Base-by-base conservation (phyloP, 2,797 vertebrate genomes). In the Remorina albescens region DNA sequence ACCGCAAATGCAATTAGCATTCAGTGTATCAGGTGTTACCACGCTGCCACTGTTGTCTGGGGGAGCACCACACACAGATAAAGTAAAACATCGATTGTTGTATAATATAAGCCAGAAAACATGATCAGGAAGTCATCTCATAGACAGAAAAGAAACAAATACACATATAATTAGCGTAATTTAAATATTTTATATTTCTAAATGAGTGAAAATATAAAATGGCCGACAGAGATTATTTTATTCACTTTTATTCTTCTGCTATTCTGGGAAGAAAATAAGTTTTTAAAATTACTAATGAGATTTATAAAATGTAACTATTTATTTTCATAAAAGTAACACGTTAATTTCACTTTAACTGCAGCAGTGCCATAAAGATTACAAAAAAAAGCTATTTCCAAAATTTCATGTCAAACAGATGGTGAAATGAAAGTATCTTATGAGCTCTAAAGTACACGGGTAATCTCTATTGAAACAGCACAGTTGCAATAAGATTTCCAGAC, bases 401-500 rank as follows among this genome's bases (percentile, higher is more conserved):
- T 44, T 59, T 74, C 4, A 44, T n/a, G n/a, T 59, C 12, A 18
- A 34, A 61, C 66, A 76, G 67, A 71, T 37, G 36, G 58, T 67
- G 59, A 86, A 78, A 74, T 78, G 66, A 82, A 86, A 74, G 71
- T 41, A 42, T 55, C 36, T 55, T 76, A 68, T 18, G 46, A 62
- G 50, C 53, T 10, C 46, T 62, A 41, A 78, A 86, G 63, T 25
- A 18, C 13, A 51, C 66, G n/a, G 51, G 51, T 21, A 18, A 32
- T 82, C 58, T 84, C 62, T 85, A 53, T 74, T 80, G 25, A 80
- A 66, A 76, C 28, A 2, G 8, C 58, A 47, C 37, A 3, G 67
- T 74, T 41, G 32, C 65, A 73, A n/a, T 57, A 71, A 18, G 55
- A 41, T 81, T 87, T 80, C 39, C 65, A 87, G 76, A 87, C 76